Percentiles rank a stretch among this genome's conserved stretches.
These are phyloP conservation scores for Platygyra sinensis DNA, from an alignment of 64 coral and sea anemone species.

Conservation along the genomic window DNA sequence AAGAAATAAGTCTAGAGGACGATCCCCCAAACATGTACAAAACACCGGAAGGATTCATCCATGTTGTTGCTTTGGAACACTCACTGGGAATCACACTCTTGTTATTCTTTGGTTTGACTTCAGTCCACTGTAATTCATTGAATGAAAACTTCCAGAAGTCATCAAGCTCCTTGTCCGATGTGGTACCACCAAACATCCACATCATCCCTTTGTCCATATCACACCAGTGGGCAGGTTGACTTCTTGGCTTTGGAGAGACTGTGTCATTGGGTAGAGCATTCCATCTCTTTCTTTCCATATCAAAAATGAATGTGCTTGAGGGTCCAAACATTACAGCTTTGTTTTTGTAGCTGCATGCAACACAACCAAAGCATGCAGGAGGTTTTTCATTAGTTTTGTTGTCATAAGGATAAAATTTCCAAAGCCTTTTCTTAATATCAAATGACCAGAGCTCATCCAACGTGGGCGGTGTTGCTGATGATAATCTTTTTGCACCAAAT, in stretches of 20 bases:
- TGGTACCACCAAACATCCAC: conserved; percentile 81
- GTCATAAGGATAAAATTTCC: conserved; percentile 33
- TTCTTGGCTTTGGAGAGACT: conserved; percentile 35
- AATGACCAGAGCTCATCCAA: conserved; percentile 81
- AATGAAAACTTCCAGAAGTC: conserved; percentile 93
- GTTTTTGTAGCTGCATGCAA: conserved; percentile 54
- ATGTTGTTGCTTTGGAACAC: conserved; percentile 56
- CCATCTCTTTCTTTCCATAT: conserved; percentile 61
- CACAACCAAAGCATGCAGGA: conserved; percentile 55
- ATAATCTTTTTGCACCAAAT: conserved; percentile 23
- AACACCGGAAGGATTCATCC: conserved; percentile 58
- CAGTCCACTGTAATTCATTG: conserved; percentile 54
- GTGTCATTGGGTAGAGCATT: not conserved
- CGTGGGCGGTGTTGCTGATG: not conserved
- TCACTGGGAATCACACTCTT: conserved; percentile 7
- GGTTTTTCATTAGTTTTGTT: conserved; percentile 26
- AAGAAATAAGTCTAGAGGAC: conserved; percentile 39
- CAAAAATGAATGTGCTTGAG: conserved; percentile 53
- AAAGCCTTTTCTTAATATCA: conserved; percentile 37
- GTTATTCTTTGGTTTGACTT: conserved; percentile 20
- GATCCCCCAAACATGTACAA: conserved; percentile 91
- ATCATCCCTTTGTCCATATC: conserved; percentile 50
- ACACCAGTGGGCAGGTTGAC: conserved; percentile 79
- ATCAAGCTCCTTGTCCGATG: conserved; percentile 32
- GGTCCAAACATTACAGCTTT: conserved; percentile 47